These are phyloP conservation scores for Peromyscus leucopus DNA, from an alignment of 2,113 vertebrate genomes.

Conservation along the genomic window DNA sequence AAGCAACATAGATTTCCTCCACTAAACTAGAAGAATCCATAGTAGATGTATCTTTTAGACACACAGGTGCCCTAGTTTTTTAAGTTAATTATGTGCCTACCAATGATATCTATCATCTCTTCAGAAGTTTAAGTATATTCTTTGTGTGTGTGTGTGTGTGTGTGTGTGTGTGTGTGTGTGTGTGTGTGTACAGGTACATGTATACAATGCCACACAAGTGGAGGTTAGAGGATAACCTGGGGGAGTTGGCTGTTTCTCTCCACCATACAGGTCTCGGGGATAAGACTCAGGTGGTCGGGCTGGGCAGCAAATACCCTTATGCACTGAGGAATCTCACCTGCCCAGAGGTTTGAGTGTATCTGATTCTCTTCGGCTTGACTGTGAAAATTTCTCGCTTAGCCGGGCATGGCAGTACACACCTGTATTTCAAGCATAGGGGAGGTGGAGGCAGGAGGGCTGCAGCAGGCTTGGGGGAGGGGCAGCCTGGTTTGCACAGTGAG, in stretches of 20 bases:
- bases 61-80: background rate
- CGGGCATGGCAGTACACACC: background rate
- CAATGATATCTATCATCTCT: background rate
- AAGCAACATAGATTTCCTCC: background rate
- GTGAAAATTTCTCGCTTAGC: background rate
- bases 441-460: background rate
- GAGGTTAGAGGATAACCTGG: no score
- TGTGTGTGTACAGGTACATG: background rate
- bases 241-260: no score
- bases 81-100: background rate
- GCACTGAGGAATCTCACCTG: background rate
- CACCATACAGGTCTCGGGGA: no score
- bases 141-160: background rate
- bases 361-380: background rate
- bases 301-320: background rate
- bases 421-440: background rate
- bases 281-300: background rate
- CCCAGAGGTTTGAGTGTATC: background rate
- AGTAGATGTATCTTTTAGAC: constrained; percentile 31
- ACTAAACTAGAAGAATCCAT: background rate
- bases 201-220: background rate
- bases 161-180: background rate
- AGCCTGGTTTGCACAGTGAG: background rate
- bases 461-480: background rate
- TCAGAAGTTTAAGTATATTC: background rate